A percentile compares a stretch with the other conserved stretches of the same genome.
These are phyloP conservation scores for Macropodus opercularis DNA, from an alignment of 2,797 vertebrate genomes.

Conservation along the genomic window DNA sequence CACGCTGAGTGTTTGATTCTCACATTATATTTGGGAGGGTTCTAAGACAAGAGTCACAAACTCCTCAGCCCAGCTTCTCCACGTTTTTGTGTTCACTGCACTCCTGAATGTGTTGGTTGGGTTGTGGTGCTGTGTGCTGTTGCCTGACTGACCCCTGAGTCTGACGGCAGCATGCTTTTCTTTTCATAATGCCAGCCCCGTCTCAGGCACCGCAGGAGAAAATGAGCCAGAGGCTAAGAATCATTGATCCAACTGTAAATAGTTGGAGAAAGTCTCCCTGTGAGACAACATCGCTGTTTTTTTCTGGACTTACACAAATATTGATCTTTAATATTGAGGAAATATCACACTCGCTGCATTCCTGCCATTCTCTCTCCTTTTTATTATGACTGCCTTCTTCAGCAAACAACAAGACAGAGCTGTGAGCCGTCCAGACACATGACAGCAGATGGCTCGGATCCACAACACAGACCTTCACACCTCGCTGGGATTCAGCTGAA, in stretches of 20 bases:
- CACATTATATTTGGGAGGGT: background rate
- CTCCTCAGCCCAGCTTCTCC: constrained; percentile 12
- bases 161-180: constrained; percentile 35
- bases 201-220: constrained; percentile 51
- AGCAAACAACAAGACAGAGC: constrained; percentile 32
- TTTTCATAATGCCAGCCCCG: constrained; percentile 50
- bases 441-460: constrained; percentile 42
- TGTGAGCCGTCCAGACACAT: constrained; percentile 9
- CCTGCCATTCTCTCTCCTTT: constrained; percentile 29
- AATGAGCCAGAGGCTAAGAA: constrained; percentile 53
- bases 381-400: constrained; percentile 22
- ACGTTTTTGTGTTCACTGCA: constrained; percentile 60
- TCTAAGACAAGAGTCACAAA: background rate
- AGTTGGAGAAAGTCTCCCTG: constrained; percentile 44
- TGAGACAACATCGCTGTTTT: constrained; percentile 13
- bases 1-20: background rate
- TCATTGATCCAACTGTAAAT: constrained; percentile 53
- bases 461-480: constrained; percentile 34
- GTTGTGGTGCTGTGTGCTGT: constrained; percentile 49
- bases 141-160: constrained; percentile 44
- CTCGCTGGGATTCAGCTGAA: constrained; percentile 18
- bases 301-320: constrained; percentile 51
- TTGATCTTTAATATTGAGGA: constrained; percentile 68
- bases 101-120: constrained; percentile 48
- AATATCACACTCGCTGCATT: constrained; percentile 47